Conservation (phyloP, 2,113 vertebrate species). For the Willisornis vidua region DNA sequence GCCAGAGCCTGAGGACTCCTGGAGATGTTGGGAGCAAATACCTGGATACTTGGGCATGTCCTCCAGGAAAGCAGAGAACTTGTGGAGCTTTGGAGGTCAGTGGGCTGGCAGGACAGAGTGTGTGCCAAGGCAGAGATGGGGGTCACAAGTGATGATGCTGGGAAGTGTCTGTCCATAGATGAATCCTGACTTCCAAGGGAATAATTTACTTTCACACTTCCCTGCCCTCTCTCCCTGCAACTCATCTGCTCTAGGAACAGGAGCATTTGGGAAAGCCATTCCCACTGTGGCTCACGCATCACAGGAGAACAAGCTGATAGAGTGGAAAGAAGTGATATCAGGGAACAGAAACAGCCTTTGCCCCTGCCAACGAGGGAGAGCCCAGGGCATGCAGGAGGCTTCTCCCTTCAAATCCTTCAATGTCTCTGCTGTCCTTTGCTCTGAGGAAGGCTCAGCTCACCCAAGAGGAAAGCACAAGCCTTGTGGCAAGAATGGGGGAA, state of each 20-base stretch:
- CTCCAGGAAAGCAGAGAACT: background rate
- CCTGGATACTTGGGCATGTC: background rate
- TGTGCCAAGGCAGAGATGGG: background rate
- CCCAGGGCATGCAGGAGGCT: rapidly evolving
- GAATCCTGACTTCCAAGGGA: background rate
- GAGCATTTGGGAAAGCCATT: background rate
- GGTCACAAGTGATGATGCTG: background rate
- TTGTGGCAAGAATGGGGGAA: background rate
- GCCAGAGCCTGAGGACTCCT: background rate
- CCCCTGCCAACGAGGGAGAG: background rate
- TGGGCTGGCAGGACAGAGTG: background rate
- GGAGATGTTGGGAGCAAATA: background rate
- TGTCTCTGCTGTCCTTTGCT: background rate
- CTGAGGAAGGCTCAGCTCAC: background rate
- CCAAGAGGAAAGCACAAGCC: background rate
- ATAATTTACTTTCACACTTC: background rate
- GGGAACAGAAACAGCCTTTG: background rate
- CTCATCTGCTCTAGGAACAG: background rate
- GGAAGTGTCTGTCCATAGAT: background rate
- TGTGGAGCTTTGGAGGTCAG: background rate
- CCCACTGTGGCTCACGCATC: background rate
- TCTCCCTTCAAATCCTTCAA: background rate
- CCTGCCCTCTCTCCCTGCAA: background rate
- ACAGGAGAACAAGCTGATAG: background rate
- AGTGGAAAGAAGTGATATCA: background rate